phyloP scores from a whole-genome alignment of 2,888 invertebrate genomes.

The Drosophila prostipennis region DNA sequence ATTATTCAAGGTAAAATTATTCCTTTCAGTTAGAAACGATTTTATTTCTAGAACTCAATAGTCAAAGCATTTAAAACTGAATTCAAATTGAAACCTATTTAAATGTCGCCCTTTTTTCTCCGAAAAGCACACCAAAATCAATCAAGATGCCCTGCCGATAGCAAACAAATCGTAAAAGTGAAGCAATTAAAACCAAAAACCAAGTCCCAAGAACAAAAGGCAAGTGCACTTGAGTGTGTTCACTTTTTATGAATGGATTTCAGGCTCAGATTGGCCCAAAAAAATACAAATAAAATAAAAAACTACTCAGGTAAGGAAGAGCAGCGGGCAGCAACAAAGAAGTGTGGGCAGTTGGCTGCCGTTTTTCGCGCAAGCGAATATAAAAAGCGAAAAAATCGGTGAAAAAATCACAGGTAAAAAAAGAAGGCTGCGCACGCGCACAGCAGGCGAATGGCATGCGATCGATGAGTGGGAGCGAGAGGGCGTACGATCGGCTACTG shows the following conservation, averaged over 20 bases:
- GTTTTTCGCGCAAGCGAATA: constrained; percentile 58
- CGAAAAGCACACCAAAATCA: constrained; percentile 9
- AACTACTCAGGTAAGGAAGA: constrained; percentile 11
- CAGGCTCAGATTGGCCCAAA: constrained; percentile 55
- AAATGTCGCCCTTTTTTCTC: neutral
- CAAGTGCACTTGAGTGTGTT: constrained; percentile 17
- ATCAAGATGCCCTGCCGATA: constrained; percentile 18
- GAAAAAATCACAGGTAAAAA: constrained; percentile 20
- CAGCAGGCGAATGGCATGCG: constrained; percentile 63
- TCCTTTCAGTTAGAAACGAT: no score
- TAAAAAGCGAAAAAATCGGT: constrained; percentile 20
- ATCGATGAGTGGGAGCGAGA: constrained; percentile 16
- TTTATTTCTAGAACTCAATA: neutral
- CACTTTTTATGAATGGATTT: constrained; percentile 61
- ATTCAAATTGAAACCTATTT: constrained; percentile 15
- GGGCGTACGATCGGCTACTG: constrained; percentile 29
- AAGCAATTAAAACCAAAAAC: constrained; percentile 7
- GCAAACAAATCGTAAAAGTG: constrained; percentile 2
- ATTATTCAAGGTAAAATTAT: neutral
- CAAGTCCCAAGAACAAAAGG: neutral
- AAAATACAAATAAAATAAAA: neutral
- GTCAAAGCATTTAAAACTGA: constrained; percentile 1
- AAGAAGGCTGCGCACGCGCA: constrained; percentile 62
- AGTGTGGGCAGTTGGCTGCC: constrained; percentile 74
- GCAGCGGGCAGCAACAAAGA: constrained; percentile 25